These are phyloP conservation scores for Uromys caudimaculatus DNA, from an alignment of 2,797 vertebrate genomes.

Conservation along the genomic window DNA sequence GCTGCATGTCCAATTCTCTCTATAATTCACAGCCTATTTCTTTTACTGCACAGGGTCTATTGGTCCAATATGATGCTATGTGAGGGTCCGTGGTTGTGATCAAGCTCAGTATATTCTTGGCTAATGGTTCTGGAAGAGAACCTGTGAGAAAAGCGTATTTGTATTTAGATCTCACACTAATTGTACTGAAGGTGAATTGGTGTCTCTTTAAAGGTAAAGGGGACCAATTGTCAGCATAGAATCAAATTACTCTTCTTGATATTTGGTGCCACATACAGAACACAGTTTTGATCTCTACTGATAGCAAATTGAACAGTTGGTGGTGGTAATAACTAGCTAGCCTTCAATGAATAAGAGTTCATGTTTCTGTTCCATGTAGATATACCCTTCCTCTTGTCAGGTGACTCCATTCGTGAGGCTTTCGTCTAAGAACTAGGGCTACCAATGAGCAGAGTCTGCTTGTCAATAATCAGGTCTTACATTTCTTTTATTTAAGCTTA, in stretches of 20 bases:
- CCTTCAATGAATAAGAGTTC: not conserved
- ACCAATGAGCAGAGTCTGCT: not conserved
- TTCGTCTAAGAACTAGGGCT: not conserved
- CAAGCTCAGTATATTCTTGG: not conserved
- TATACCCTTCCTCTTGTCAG: not conserved
- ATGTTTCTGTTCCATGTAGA: not conserved
- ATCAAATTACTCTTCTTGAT: not conserved
- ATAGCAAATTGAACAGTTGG: not conserved
- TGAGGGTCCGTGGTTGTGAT: not conserved
- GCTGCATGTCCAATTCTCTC: not conserved
- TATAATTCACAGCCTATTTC: not conserved
- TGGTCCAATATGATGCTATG: not conserved
- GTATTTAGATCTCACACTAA: not conserved
- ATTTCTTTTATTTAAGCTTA: not conserved
- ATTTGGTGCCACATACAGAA: not conserved
- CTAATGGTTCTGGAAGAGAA: not conserved
- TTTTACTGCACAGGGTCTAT: not conserved
- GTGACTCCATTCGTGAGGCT: not conserved
- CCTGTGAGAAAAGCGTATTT: not conserved
- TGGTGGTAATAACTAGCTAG: not conserved
- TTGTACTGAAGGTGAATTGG: not conserved
- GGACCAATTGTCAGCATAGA: not conserved
- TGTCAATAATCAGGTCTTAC: not conserved
- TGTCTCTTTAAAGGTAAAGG: not conserved
- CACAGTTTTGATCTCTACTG: not conserved